Conservation (phyloP, 1,140 invertebrate species). For the Papilio dardanus region DNA sequence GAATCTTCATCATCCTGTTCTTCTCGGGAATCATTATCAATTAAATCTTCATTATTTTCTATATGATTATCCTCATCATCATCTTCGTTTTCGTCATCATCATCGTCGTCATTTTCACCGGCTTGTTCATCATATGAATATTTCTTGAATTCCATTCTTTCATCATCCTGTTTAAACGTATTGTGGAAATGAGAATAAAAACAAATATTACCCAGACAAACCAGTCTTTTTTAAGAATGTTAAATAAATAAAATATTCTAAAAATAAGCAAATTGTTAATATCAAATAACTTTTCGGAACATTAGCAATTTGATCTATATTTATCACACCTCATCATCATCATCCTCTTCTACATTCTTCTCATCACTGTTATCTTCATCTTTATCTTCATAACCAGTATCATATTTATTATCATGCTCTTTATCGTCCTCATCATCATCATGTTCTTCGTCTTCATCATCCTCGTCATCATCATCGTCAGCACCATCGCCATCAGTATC, state of each 20-base stretch:
- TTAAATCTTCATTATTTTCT: slow-evolving; percentile 20
- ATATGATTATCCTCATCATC: slow-evolving; percentile 34
- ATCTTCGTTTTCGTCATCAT: slow-evolving; percentile 41
- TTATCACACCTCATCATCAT: slow-evolving; percentile 34
- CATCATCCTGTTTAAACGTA: slow-evolving; percentile 33
- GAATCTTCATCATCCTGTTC: slow-evolving; percentile 45
- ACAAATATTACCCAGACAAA: background rate
- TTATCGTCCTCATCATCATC: slow-evolving; percentile 53
- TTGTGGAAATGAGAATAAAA: slow-evolving; percentile 1
- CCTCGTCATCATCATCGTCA: slow-evolving; percentile 44
- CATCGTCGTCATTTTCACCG: slow-evolving; percentile 53
- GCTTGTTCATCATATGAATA: slow-evolving; percentile 28
- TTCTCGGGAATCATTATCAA: slow-evolving; percentile 9
- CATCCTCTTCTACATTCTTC: slow-evolving; percentile 24
- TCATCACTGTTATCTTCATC: slow-evolving; percentile 57
- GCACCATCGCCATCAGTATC: slow-evolving; percentile 57
- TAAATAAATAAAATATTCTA: background rate
- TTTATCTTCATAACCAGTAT: slow-evolving; percentile 49
- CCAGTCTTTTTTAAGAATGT: background rate
- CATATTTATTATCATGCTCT: slow-evolving; percentile 54
- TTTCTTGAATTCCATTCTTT: slow-evolving; percentile 14
- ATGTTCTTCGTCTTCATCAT: slow-evolving; percentile 60
- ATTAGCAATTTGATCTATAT: background rate
- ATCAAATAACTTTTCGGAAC: background rate
- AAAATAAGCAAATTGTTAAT: slow-evolving; percentile 2